phyloP scores from a whole-genome alignment of 1,140 invertebrate genomes.

The Megalonaias nervosa region DNA sequence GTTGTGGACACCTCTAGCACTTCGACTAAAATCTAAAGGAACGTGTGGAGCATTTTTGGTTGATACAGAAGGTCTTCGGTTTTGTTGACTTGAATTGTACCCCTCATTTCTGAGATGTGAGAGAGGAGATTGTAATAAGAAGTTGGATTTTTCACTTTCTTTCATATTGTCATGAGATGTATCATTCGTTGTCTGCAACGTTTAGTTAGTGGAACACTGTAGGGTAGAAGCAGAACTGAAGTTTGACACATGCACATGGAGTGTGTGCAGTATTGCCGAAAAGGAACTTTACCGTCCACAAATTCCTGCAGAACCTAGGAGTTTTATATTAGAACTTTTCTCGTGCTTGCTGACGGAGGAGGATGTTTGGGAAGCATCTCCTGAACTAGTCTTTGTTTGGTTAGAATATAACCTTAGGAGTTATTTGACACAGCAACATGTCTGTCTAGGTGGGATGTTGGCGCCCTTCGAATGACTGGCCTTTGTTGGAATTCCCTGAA shows the following conservation, averaged over 20 bases:
- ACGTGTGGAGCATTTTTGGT: too few species aligned
- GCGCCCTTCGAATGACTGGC: slow-evolving; percentile 9
- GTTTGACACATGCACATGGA: slow-evolving; percentile 60
- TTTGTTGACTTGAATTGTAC: not conserved
- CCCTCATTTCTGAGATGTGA: not conserved
- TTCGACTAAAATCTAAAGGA: too few species aligned
- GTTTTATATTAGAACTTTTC: slow-evolving; percentile 17
- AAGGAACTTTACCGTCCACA: slow-evolving; percentile 81
- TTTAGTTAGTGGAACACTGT: slow-evolving; percentile 4
- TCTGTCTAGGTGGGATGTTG: slow-evolving; percentile 3
- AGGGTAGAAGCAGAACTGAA: slow-evolving; percentile 58
- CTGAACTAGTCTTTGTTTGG: not conserved
- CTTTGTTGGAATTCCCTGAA: slow-evolving; percentile 18
- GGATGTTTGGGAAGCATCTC: slow-evolving; percentile 35
- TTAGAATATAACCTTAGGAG: not conserved
- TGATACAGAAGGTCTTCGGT: too few species aligned
- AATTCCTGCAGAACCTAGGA: slow-evolving; percentile 61
- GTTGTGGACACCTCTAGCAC: too few species aligned
- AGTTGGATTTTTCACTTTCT: slow-evolving; percentile 14
- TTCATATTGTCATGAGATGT: slow-evolving; percentile 12
- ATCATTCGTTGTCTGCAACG: not conserved
- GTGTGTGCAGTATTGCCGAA: slow-evolving; percentile 88
- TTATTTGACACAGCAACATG: slow-evolving; percentile 9
- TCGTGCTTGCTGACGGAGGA: not conserved
- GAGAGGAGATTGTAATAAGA: too few species aligned